Evolutionary conservation across 2,797 vertebrate genomes (phyloP).

Genomic region (Helostoma temminkii): DNA sequence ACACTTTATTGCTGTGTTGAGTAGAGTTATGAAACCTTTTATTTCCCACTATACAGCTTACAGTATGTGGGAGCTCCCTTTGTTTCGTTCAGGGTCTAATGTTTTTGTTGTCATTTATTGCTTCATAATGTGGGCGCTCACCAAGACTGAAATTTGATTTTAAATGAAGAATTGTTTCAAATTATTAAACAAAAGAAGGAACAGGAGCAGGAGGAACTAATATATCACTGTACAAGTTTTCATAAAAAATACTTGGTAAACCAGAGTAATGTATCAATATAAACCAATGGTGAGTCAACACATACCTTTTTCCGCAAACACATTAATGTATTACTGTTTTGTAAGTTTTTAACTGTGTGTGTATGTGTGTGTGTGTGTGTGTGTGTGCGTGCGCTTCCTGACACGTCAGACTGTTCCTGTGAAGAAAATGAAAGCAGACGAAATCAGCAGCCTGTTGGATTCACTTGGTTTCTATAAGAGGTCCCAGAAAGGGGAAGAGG

Average conservation of each 20-base stretch:
- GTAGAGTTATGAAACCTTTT: constrained; percentile 1
- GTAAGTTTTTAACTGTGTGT: constrained; percentile 4
- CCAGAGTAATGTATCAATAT: neutral
- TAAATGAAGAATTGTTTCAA: constrained; percentile 17
- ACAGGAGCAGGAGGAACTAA: constrained; percentile 8
- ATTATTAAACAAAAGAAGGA: constrained; percentile 19
- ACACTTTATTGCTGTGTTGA: constrained; percentile 3
- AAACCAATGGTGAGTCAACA: neutral
- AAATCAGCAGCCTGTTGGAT: constrained; percentile 86
- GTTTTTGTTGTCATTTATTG: constrained; percentile 29
- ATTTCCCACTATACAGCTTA: neutral
- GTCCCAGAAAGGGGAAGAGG: constrained; percentile 86
- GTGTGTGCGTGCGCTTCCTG: constrained; percentile 10
- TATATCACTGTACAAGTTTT: constrained; percentile 2
- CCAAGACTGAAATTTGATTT: constrained; percentile 26
- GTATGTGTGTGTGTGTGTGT: constrained; percentile 3
- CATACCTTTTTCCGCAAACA: neutral
- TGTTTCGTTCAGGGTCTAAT: neutral
- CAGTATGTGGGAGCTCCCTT: constrained; percentile 3
- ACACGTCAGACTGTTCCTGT: constrained; percentile 80
- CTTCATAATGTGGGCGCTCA: constrained; percentile 23
- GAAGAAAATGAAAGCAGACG: constrained; percentile 84
- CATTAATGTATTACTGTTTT: neutral
- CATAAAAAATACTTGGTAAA: constrained; percentile 13
- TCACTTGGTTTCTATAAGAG: constrained; percentile 88